phyloP scores from a whole-genome alignment of 2,888 invertebrate genomes.

The Platynereis dumerilii region DNA sequence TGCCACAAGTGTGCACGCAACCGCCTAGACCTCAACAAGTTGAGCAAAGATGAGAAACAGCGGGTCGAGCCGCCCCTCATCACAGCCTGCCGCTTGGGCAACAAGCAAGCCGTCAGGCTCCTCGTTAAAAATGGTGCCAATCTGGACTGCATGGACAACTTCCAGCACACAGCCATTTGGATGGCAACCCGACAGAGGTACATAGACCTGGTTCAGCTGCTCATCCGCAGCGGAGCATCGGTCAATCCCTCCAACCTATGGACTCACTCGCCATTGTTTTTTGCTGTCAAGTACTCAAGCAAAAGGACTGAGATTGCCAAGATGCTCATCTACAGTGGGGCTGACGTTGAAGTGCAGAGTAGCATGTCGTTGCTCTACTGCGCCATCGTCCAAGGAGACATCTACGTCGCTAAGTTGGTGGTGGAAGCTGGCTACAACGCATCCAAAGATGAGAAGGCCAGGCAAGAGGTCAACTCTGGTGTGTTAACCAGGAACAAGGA shows the following conservation, averaged over 20 bases:
- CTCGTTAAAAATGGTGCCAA: slow-evolving; percentile 56
- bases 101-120: slow-evolving; percentile 52
- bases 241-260: slow-evolving; percentile 33
- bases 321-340: slow-evolving; percentile 27
- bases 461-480: slow-evolving; percentile 15
- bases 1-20: slow-evolving; percentile 50
- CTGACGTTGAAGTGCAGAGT: slow-evolving; percentile 19
- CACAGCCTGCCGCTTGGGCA: slow-evolving; percentile 61
- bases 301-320: slow-evolving; percentile 28
- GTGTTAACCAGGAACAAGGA: slow-evolving; percentile 13
- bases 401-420: slow-evolving; percentile 21
- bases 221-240: slow-evolving; percentile 29
- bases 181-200: slow-evolving; percentile 36
- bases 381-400: slow-evolving; percentile 27
- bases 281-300: slow-evolving; percentile 32
- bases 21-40: slow-evolving; percentile 55
- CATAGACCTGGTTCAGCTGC: slow-evolving; percentile 25
- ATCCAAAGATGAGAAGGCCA: slow-evolving; percentile 21
- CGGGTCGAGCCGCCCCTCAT: slow-evolving; percentile 61
- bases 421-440: slow-evolving; percentile 30
- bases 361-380: slow-evolving; percentile 23
- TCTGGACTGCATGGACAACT: slow-evolving; percentile 50
- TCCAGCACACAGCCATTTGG: slow-evolving; percentile 34
- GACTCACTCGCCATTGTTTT: slow-evolving; percentile 30
- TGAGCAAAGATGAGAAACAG: slow-evolving; percentile 57